Evolutionary conservation across 1,140 invertebrate species (phyloP), one percentile per base, ranked within the genome.

Genomic region (Conus betulinus): DNA sequence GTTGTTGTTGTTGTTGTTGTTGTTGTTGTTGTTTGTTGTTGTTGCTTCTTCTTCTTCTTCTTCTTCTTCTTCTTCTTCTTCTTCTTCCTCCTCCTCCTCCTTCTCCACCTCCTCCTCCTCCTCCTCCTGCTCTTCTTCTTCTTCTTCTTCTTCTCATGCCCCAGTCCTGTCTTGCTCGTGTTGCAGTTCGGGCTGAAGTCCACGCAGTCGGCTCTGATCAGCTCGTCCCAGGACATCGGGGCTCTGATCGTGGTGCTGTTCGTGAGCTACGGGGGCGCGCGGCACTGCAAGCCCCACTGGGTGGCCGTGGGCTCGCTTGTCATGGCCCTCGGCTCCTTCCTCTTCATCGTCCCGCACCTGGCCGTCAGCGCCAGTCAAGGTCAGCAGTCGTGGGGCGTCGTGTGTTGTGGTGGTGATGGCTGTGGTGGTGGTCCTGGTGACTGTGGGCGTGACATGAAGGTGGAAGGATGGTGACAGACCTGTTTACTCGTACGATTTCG

Each of bases 331-430:
- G 93, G 93, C 15, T 91, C 90, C 25, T 88, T 94, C 81, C 84
- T 93, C 51, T 93, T 93, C 85, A 85, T 89, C 6, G 82, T 93
- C n/a, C 93, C 93, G 25, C 93, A 94, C 86, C 90, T 93, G 51
- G 90, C 87, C 63, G 71, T 60, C 76, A 67, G 57, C 81, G 81
- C 87, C 87, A n/a, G 23, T 17, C 67, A 27, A n/a, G 78, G 78
- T 79, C 13, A 51, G 51, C 23, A 6, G 78, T 5, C 57, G 4
- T 60, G 57, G 57, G 57, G 57, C 15, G 57, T 15, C 15, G 57
- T 8, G 1, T 8, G 57, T 60, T 8, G 74, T 11, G 74, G 23
- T 76, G 74, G 74, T n/a, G 74, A 20, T n/a, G 74, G 74, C 8
- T 10, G 74, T n/a, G 27, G 74, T 76, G 27, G 23, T 15, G 63